Base-by-base conservation (phyloP, 2,797 vertebrate species). In the Poeciliopsis gracilis region DNA sequence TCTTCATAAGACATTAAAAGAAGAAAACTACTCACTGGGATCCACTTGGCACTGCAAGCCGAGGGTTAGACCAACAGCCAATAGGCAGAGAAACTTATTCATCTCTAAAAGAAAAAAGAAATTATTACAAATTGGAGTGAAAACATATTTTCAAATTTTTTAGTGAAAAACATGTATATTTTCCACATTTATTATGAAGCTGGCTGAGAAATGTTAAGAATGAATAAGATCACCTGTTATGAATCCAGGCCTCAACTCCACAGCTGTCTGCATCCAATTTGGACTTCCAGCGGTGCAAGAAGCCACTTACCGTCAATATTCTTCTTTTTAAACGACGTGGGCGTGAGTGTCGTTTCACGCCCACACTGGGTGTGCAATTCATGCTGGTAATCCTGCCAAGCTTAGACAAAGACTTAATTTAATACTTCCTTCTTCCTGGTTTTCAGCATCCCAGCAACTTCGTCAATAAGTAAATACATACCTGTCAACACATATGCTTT, bases 61-160 rank as follows among this genome's bases (percentile, higher is more conserved):
- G 57, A 91, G 78, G 74, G 28, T 84, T 16, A 92, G 45, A 7
- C 59, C 83, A 16, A 81, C 30, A 38, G 57, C 81, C 82, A 92
- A 49, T 9, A 94, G 51, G 46, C 75, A 82, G 61, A 91, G 20
- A 71, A 82, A 20, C 10, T 10, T 20, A 13, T 70, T 84, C 90
- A 94, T 92, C 51, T 81, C 86, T 90, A 57, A 73, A 47, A 78
- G 15, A 28, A n/a, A 53, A 33, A 45, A 53, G 2, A 49, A 10
- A 72, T 72, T 16, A 63, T 61, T 61, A 18, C 4, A 36, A 9
- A 18, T 63, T 18, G 8, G 59, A 36, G 28, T 28, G 16, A 63
- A 63, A 8, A 20, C 15, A 36, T 33, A 18, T 63, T 63, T 63
- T 7, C 6, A 1, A 36, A 36, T 63, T 33, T 36, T 63, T 0